phyloP scores from a whole-genome alignment of 2,888 invertebrate genomes.

The Epinotia brunnichana region DNA sequence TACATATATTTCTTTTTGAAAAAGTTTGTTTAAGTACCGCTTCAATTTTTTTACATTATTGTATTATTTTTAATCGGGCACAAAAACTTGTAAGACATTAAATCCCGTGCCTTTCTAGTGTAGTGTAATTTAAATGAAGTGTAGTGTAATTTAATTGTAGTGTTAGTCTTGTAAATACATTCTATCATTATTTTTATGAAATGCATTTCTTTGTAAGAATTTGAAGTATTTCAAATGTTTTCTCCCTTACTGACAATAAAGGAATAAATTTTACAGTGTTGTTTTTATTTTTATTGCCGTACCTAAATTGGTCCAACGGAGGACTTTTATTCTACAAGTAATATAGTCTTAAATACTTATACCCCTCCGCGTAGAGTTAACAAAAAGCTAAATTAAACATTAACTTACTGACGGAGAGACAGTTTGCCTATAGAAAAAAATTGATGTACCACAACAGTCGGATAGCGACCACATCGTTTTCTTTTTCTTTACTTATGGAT shows the following conservation, averaged over 20 bases:
- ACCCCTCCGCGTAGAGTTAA: too few relatives aligned
- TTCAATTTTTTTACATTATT: slow-evolving; percentile 26
- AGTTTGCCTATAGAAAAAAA: too few relatives aligned
- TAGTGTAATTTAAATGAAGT: slow-evolving; percentile 39
- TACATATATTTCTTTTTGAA: not conserved
- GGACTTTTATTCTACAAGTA: too few relatives aligned
- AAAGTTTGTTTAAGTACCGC: slow-evolving; percentile 2
- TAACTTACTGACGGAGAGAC: too few relatives aligned
- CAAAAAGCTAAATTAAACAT: too few relatives aligned
- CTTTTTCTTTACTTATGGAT: too few relatives aligned
- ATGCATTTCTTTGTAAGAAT: slow-evolving; percentile 81
- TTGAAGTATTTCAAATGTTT: slow-evolving; percentile 77
- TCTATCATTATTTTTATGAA: slow-evolving; percentile 80
- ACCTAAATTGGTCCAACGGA: too few relatives aligned
- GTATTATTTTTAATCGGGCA: slow-evolving; percentile 45
- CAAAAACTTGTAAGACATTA: slow-evolving; percentile 42
- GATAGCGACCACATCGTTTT: too few relatives aligned
- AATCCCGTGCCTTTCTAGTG: slow-evolving; percentile 40
- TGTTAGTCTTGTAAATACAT: slow-evolving; percentile 74
- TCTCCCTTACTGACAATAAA: slow-evolving; percentile 82
- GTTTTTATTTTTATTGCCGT: slow-evolving; percentile 46
- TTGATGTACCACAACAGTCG: too few relatives aligned
- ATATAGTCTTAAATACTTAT: too few relatives aligned
- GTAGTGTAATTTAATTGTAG: slow-evolving; percentile 50
- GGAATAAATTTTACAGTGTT: slow-evolving; percentile 68